phyloP scores from a whole-genome alignment of 2,888 invertebrate species.

The Drosophila prolongata region DNA sequence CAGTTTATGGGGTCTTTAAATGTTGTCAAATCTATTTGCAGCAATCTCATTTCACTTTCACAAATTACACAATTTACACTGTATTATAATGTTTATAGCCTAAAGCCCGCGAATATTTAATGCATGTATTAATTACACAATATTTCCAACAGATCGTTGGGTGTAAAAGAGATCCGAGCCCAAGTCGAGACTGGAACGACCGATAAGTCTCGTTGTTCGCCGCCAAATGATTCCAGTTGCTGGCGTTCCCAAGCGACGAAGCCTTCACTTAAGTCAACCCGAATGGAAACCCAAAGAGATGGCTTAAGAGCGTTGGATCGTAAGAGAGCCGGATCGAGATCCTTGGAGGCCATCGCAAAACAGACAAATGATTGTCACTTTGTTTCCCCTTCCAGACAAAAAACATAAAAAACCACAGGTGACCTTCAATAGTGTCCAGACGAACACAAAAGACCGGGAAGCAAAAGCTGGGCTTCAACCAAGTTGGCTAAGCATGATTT shows the following conservation, averaged over 20 bases:
- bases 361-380: conserved; percentile 7
- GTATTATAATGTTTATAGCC: background rate
- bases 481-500: conserved; percentile 55
- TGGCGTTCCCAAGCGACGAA: conserved; percentile 39
- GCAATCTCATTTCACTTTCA: conserved; percentile 5
- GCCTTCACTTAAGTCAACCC: conserved; percentile 9
- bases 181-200: conserved; percentile 50
- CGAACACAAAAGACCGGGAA: conserved; percentile 41
- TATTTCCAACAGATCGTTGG: conserved; percentile 1
- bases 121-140: conserved; percentile 25
- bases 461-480: conserved; percentile 9
- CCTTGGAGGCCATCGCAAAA: conserved; percentile 6
- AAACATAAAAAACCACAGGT: conserved; percentile 3
- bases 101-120: background rate
- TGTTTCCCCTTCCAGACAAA: background rate
- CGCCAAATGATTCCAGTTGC: conserved; percentile 53
- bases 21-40: background rate
- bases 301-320: background rate
- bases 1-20: background rate
- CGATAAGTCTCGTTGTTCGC: conserved; percentile 52
- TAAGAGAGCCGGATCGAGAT: background rate
- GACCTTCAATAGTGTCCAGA: conserved; percentile 36
- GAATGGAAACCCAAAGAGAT: background rate
- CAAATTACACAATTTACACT: conserved; percentile 9
- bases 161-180: conserved; percentile 7